Evolutionary conservation across 1,140 invertebrate genomes (phyloP), one percentile per base, ranked within the genome.

Genomic region (Eulimnadia texana): DNA sequence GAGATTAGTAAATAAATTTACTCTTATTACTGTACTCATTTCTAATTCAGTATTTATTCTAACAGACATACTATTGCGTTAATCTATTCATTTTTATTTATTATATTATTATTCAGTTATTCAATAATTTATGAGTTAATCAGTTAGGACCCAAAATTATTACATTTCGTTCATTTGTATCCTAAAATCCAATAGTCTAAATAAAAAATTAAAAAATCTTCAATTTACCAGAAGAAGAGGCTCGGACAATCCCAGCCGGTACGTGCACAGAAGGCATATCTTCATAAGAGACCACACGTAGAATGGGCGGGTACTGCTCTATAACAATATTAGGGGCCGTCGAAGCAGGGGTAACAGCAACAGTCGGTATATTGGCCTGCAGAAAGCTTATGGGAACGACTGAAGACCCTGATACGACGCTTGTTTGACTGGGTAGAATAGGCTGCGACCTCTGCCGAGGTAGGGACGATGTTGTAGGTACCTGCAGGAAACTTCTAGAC

Each of bases 381-480:
- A 42, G 33, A 16, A 42, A 42, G 33, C 33, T 42, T 6, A 42
- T 42, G 11, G 55, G 27, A 10, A 33, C 3, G 10, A 42, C 27
- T 16, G 55, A 20, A 11, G 42, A 20, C 55, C 23, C 23, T 16
- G 28, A 25, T 16, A 20, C 55, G 10, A 29, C 20, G 16, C 58
- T 57, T 58, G 65, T 49, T 27, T 62, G 65, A 42, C 65, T 56
- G 27, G 64, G 47, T n/a, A 65, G 64, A 19, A 59, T 56, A 20
- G 62, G 64, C 28, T 66, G 64, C 11, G 66, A 67, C 23, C 64
- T 59, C 52, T 67, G 66, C 24, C 63, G 61, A 24, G 57, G 57
- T 50, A 67, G 56, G 22, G 50, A 58, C 11, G 62, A 57, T 16
- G 52, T 60, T 6, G 59, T 64, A 29, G 29, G 58, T 60, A 42